phyloP scores from a whole-genome alignment of 1,140 invertebrate species.

The Solen grandis region DNA sequence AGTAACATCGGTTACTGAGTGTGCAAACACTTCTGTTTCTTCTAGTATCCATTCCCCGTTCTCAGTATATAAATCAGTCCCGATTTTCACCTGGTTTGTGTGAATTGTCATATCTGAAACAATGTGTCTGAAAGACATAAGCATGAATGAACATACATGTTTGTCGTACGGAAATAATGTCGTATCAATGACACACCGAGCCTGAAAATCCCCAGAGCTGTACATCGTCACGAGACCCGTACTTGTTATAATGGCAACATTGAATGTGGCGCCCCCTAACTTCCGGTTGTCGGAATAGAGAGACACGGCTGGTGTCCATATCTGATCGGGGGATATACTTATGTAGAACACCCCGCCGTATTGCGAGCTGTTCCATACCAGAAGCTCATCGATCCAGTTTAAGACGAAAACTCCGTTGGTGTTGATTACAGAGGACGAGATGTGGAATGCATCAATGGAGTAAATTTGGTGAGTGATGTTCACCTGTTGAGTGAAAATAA shows the following conservation, averaged over 20 bases:
- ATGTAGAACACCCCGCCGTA: constrained; percentile 62
- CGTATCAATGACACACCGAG: constrained; percentile 10
- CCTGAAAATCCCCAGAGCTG: neutral
- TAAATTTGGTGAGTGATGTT: neutral
- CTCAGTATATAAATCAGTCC: neutral
- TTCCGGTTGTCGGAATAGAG: neutral
- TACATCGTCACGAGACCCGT: neutral
- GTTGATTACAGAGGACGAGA: neutral
- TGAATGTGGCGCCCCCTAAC: neutral
- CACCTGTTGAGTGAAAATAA: no score
- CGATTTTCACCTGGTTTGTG: neutral
- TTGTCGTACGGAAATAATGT: neutral
- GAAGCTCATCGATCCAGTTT: constrained; percentile 63
- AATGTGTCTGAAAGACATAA: neutral
- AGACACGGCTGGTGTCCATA: neutral
- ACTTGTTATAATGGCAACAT: neutral
- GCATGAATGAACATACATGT: neutral
- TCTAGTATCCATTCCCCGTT: neutral
- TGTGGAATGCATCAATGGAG: neutral
- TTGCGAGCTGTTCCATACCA: constrained; percentile 58
- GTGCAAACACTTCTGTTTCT: neutral
- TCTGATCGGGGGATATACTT: neutral
- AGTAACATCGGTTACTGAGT: no score
- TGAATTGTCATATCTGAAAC: neutral
- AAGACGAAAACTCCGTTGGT: neutral